phyloP scores from a whole-genome alignment of 2,888 invertebrate genomes.

The Galerucella nymphaeae region DNA sequence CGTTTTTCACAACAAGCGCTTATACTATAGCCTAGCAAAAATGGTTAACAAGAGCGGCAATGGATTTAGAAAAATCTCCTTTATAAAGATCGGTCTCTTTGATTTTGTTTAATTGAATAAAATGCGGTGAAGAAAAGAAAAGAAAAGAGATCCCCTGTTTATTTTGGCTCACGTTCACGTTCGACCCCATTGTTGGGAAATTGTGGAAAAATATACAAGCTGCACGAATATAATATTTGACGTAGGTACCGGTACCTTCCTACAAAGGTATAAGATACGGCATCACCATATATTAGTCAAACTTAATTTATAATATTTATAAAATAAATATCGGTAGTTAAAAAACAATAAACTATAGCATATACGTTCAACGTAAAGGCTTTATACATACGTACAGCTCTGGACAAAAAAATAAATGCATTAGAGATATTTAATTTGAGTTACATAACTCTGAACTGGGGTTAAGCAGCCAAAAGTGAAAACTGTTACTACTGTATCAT shows the following conservation, averaged over 20 bases:
- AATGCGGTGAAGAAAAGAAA: slow-evolving; percentile 37
- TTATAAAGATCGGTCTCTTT: slow-evolving; percentile 39
- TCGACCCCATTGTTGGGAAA: slow-evolving; percentile 41
- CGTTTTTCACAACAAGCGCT: background rate
- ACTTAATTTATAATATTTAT: slow-evolving; percentile 2
- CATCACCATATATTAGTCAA: background rate
- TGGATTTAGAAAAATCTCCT: slow-evolving; percentile 7
- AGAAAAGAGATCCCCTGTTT: slow-evolving; percentile 38
- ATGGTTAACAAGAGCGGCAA: slow-evolving; percentile 11
- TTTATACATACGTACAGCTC: background rate
- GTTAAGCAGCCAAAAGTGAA: no score
- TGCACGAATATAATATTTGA: slow-evolving; percentile 38
- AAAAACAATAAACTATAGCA: background rate
- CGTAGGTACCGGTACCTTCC: background rate
- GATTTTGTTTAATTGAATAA: slow-evolving; percentile 45
- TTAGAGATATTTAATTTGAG: no score
- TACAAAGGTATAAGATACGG: background rate
- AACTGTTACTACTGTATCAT: no score
- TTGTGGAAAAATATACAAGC: slow-evolving; percentile 19
- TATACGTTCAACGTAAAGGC: background rate
- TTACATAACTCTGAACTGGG: no score
- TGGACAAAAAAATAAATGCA: no score
- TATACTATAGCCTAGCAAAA: background rate
- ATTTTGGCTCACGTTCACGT: slow-evolving; percentile 39
- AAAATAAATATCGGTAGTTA: slow-evolving; percentile 2